Evolutionary conservation across 2,888 invertebrate genomes (phyloP).

Genomic region (Altica lythri): DNA sequence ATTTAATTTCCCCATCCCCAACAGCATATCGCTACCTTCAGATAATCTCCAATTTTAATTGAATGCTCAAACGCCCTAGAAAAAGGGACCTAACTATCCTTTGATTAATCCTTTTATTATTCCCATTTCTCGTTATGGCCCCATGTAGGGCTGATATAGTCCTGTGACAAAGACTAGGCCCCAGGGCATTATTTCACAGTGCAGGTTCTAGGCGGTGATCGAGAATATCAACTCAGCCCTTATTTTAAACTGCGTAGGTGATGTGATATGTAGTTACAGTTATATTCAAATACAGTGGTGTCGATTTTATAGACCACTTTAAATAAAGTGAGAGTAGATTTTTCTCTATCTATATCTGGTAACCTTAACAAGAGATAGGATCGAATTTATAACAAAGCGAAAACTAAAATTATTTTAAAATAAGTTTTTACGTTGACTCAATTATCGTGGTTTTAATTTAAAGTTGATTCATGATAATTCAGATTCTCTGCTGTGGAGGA

Average conservation of each 20-base stretch:
- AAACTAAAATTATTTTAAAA: no score
- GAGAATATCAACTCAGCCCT: conserved; percentile 26
- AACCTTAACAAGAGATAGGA: no score
- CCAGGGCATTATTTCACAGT: conserved; percentile 56
- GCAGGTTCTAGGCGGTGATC: conserved; percentile 48
- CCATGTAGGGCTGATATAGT: conserved; percentile 42
- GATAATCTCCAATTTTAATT: conserved; percentile 36
- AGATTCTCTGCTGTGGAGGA: no score
- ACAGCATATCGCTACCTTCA: conserved; percentile 20
- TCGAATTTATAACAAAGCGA: no score
- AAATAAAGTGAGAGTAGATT: no score
- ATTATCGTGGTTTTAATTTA: no score
- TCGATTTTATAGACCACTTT: no score
- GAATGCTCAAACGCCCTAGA: conserved; percentile 34
- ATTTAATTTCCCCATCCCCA: conserved; percentile 20
- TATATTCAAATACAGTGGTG: background rate
- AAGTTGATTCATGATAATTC: no score
- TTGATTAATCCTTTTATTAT: conserved; percentile 52
- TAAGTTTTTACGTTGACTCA: no score
- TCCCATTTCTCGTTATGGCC: conserved; percentile 43
- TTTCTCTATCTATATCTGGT: no score
- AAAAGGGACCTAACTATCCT: conserved; percentile 37
- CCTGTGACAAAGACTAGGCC: conserved; percentile 46
- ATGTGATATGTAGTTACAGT: conserved; percentile 18
- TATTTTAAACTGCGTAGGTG: conserved; percentile 27